Conservation (phyloP, 1,140 invertebrate genomes). For the Venustaconcha ellipsiformis region DNA sequence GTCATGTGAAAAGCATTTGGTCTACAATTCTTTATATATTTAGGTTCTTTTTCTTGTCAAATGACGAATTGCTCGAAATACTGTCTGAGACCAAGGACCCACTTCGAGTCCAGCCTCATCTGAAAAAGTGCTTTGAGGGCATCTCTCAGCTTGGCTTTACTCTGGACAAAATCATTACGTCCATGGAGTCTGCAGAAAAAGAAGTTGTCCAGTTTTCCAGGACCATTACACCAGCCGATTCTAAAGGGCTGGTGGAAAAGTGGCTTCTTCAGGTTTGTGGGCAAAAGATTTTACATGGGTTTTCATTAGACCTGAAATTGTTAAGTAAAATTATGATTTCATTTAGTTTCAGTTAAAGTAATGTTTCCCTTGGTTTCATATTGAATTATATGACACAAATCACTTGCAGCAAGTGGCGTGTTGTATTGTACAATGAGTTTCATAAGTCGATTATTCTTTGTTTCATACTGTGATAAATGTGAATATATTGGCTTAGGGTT, state of each 20-base stretch:
- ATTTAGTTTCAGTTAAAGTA: no score
- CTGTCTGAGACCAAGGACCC: conserved; percentile 70
- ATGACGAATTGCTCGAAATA: conserved; percentile 75
- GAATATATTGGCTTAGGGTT: no score
- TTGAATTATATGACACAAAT: no score
- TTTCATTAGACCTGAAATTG: no score
- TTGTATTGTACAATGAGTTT: no score
- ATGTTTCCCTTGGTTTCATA: no score
- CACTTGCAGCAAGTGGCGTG: no score
- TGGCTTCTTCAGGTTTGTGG: conserved; percentile 66
- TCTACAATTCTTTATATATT: conserved; percentile 7
- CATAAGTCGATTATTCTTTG: no score
- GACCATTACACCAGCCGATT: conserved; percentile 86
- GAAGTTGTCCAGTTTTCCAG: conserved; percentile 85
- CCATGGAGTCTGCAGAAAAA: conserved; percentile 89
- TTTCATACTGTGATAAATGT: no score
- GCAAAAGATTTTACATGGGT: no score
- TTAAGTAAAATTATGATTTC: no score
- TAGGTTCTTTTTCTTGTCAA: conserved; percentile 71
- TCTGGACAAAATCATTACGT: conserved; percentile 82
- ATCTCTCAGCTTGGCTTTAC: conserved; percentile 74
- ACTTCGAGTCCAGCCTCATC: conserved; percentile 71
- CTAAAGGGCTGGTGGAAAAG: conserved; percentile 71
- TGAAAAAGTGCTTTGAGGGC: conserved; percentile 73
- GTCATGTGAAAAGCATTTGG: no score